Conservation (phyloP, 1,140 invertebrate genomes). For the Leptinotarsa texana region DNA sequence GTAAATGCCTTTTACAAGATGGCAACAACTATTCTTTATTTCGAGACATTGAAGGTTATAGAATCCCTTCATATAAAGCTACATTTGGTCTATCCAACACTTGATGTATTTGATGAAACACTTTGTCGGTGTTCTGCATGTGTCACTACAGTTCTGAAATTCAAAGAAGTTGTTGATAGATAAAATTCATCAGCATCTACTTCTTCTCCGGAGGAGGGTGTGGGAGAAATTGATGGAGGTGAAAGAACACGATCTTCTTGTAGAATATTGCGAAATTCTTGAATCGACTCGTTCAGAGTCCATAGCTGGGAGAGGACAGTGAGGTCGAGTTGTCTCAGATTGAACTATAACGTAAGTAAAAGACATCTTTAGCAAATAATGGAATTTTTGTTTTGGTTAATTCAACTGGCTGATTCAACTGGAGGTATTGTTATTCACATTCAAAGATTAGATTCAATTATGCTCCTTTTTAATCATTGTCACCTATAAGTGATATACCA, state of each 20-base stretch:
- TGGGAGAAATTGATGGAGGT: constrained; percentile 64
- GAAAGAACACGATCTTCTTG: constrained; percentile 63
- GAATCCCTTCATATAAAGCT: no score
- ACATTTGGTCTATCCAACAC: constrained; percentile 8
- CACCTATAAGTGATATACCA: no score
- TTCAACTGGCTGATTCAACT: neutral
- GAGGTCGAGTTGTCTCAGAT: constrained; percentile 80
- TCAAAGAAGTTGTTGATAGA: constrained; percentile 39
- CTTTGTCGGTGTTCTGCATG: neutral
- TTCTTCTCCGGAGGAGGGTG: constrained; percentile 63
- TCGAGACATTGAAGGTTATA: no score
- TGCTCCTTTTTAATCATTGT: no score
- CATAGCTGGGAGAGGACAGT: constrained; percentile 84
- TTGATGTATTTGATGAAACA: constrained; percentile 22
- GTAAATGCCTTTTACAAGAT: no score
- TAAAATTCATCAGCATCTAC: constrained; percentile 58
- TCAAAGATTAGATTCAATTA: no score
- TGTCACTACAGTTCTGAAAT: constrained; percentile 13
- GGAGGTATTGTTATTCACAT: neutral
- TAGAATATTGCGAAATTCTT: constrained; percentile 77
- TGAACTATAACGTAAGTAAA: constrained; percentile 67
- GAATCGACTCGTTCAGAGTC: constrained; percentile 86
- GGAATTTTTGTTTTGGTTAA: neutral
- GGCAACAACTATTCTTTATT: no score
- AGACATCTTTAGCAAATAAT: neutral